Conservation (phyloP, 2,797 vertebrate genomes). For the Smutsia gigantea region DNA sequence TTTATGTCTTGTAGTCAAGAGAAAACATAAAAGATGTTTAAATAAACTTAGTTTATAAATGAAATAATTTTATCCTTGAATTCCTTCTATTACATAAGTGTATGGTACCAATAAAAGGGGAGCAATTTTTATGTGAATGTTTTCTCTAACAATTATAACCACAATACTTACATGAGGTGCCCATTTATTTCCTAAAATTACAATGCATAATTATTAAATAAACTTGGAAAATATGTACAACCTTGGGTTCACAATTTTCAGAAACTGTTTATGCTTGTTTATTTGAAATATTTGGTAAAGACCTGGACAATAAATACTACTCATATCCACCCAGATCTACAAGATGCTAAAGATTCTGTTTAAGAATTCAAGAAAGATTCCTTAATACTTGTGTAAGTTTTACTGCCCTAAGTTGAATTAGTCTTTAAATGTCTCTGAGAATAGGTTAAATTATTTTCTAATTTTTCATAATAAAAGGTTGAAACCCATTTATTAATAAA, state of each 20-base stretch:
- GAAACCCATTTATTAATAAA: not conserved
- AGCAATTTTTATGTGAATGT: not conserved
- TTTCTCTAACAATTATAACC: not conserved
- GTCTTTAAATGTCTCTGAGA: not conserved
- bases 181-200: not conserved
- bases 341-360: not conserved
- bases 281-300: not conserved
- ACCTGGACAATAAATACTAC: not conserved
- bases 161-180: not conserved
- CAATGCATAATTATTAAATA: not conserved
- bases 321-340: not conserved
- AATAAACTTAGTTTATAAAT: conserved; percentile 46
- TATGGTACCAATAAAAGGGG: not conserved
- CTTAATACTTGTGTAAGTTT: not conserved
- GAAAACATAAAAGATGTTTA: conserved; percentile 19
- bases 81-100: not conserved
- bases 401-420: not conserved
- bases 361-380: not conserved
- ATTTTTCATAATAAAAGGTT: not conserved
- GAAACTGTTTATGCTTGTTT: not conserved
- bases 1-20: conserved; percentile 29
- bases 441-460: not conserved
- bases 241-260: not conserved
- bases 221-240: not conserved
- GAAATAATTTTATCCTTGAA: not conserved